Evolutionary conservation across 2,113 vertebrate genomes (phyloP), one percentile per base, ranked within the genome.

Genomic region (Mola mola): DNA sequence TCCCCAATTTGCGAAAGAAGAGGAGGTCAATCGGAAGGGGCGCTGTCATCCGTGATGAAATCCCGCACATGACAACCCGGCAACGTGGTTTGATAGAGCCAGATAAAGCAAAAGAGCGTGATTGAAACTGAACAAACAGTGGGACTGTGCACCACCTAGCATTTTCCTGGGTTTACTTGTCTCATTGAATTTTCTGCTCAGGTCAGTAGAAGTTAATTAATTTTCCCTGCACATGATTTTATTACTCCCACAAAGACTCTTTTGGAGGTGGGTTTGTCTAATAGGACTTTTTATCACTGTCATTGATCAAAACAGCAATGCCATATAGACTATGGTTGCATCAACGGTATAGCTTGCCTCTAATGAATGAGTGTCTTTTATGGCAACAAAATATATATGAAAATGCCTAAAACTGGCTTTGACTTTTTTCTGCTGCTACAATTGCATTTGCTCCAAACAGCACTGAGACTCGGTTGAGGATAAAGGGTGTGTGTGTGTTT

Each of bases 161-260:
- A 64, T 66, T 65, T 40, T 29, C 55, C 65, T 75, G 20, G 38
- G 51, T 71, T 71, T 66, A 36, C 44, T 69, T 74, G 75, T 76
- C 68, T 82, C 62, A 48, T 73, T 64, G 63, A 43, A 83, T 63
- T 66, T 66, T 44, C 40, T 11, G 44, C 20, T 42, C 1, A 8
- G 70, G 69, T 82, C 78, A 66, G 50, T 38, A 52, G 24, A 82
- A 69, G 63, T 72, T 72, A 81, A 89, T 84, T 77, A 44, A 75
- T 81, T 79, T 41, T 82, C 24, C 15, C 24, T 47, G 71, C 53
- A 55, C 33, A 11, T 20, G 55, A 81, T 76, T 59, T 68, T 66
- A 82, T 86, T 79, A n/a, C 15, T 15, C 17, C 48, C 29, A 51
- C 56, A 56, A 20, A 6, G 50, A 63, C 38, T 49, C 26, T 57